These are phyloP conservation scores for Drosophila mauritiana DNA, from an alignment of 1,140 invertebrate species.

Conservation along the genomic window DNA sequence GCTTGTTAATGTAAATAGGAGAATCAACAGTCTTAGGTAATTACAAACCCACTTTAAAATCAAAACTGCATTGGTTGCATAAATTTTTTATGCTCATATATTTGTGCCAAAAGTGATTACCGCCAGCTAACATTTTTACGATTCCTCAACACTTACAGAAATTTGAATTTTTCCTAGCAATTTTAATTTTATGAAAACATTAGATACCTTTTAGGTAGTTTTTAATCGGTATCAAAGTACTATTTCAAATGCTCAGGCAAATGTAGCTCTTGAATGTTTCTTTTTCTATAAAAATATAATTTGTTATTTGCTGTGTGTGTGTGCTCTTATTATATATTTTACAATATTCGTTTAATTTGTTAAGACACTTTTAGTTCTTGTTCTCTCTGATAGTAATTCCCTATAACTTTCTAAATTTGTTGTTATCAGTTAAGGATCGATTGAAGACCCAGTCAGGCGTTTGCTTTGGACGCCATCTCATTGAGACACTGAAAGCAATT, in stretches of 20 bases:
- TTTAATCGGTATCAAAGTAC: conserved; percentile 11
- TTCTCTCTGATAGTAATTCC: conserved; percentile 13
- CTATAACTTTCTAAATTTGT: conserved; percentile 25
- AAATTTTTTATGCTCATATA: conserved; percentile 36
- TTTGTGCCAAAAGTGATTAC: conserved; percentile 36
- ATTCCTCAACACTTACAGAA: conserved; percentile 9
- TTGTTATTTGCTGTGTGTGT: conserved; percentile 6
- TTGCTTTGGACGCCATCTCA: conserved; percentile 9
- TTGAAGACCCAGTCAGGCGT: background rate
- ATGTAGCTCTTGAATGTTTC: conserved; percentile 34
- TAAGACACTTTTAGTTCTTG: conserved; percentile 52
- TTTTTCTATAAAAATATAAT: conserved; percentile 41
- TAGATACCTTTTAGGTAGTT: conserved; percentile 4
- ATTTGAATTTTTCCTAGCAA: background rate
- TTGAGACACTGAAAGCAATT: conserved; percentile 10
- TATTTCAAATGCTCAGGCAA: conserved; percentile 40
- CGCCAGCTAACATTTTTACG: conserved; percentile 11
- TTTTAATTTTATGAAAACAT: conserved; percentile 15
- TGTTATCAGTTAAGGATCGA: conserved; percentile 9
- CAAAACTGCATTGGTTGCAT: background rate
- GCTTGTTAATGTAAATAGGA: background rate
- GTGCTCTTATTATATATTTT: conserved; percentile 25
- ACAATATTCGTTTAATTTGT: conserved; percentile 46
- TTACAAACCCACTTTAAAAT: background rate
- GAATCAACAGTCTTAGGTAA: background rate